Evolutionary conservation across 37 sponge, comb jelly and placozoan species (phyloP).

Genomic region (Diacarnus erythraeanus): DNA sequence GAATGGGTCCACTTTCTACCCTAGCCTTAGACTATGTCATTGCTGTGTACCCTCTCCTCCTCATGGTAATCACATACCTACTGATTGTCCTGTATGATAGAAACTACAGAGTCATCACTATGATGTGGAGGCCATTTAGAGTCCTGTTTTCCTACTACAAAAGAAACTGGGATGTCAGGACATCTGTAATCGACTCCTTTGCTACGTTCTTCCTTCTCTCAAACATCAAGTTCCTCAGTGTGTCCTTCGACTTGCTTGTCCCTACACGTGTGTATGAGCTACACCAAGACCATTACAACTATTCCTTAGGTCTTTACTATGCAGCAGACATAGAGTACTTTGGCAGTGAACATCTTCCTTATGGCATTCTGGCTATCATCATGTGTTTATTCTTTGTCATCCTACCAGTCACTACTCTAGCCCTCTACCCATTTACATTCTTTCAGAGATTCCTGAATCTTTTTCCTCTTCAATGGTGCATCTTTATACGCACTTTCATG

Average conservation of each 20-base stretch:
- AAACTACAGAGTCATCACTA: neutral
- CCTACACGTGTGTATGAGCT: neutral
- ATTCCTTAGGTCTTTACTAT: neutral
- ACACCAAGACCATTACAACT: neutral
- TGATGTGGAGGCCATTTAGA: constrained; percentile 5
- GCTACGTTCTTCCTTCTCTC: constrained; percentile 61
- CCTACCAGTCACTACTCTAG: constrained; percentile 3
- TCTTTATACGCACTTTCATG: neutral
- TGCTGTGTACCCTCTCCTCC: constrained; percentile 49
- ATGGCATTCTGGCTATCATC: constrained; percentile 2
- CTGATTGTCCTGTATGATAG: constrained; percentile 1
- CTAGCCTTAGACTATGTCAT: constrained; percentile 18
- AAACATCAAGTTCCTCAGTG: constrained; percentile 47
- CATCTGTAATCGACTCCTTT: constrained; percentile 33
- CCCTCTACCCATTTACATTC: constrained; percentile 8
- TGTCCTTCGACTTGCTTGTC: neutral
- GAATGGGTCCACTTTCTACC: neutral
- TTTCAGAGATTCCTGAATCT: constrained; percentile 1
- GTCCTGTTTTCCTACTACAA: neutral
- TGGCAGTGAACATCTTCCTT: constrained; percentile 14
- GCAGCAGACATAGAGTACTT: constrained; percentile 2
- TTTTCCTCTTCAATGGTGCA: constrained; percentile 4
- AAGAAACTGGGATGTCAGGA: constrained; percentile 15
- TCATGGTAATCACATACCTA: constrained; percentile 13
- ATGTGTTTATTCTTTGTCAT: neutral